Percentiles rank a stretch among this genome's conserved stretches.
These are phyloP conservation scores for Strigamia transsilvanica DNA, from an alignment of 2,888 invertebrate genomes.

Conservation along the genomic window DNA sequence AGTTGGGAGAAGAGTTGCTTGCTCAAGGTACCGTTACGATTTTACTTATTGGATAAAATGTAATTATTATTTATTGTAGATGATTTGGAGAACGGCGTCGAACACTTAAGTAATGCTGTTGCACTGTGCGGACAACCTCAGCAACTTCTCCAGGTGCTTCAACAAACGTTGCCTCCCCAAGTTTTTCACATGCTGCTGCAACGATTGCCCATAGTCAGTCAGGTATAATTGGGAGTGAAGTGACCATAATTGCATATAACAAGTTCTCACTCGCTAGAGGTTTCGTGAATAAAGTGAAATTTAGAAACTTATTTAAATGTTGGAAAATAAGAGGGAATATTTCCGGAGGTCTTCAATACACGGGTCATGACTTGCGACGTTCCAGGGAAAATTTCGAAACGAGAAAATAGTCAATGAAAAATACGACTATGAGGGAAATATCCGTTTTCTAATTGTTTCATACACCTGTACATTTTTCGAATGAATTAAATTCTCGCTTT, in stretches of 20 bases:
- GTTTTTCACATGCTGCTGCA: conserved; percentile 89
- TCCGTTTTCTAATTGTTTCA: not conserved
- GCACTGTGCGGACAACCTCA: conserved; percentile 95
- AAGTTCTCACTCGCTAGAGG: conserved; percentile 32
- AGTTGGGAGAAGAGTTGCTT: conserved; percentile 90
- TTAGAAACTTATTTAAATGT: not conserved
- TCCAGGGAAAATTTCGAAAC: not conserved
- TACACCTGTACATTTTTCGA: conserved; percentile 11
- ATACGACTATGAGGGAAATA: not conserved
- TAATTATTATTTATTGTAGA: conserved; percentile 62
- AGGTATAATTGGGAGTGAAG: conserved; percentile 63
- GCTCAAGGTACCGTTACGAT: conserved; percentile 69
- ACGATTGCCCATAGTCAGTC: conserved; percentile 75
- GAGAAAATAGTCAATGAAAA: not conserved
- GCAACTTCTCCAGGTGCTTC: conserved; percentile 85
- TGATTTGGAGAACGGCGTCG: conserved; percentile 87
- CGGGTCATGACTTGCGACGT: not conserved
- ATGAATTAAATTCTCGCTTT: not conserved
- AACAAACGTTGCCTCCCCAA: conserved; percentile 94
- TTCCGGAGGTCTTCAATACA: not conserved
- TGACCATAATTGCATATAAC: not conserved
- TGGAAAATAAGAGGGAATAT: not conserved
- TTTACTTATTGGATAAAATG: not conserved
- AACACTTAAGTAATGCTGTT: conserved; percentile 97
- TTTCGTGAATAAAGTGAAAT: not conserved